These are phyloP conservation scores for Muscidifurax raptorellus DNA, from an alignment of 1,140 invertebrate genomes.

Conservation along the genomic window DNA sequence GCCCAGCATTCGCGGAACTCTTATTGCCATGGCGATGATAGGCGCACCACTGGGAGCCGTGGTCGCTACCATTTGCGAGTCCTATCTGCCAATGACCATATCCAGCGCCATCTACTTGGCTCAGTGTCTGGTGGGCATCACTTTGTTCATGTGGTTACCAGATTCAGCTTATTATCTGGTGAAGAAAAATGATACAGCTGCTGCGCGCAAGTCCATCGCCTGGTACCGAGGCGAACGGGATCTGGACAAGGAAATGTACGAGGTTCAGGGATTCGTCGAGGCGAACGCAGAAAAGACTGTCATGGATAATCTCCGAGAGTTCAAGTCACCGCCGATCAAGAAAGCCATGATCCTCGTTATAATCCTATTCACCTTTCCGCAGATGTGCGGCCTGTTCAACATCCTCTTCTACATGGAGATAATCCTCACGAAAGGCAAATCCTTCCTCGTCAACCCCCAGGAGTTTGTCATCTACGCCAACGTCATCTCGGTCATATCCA, in stretches of 20 bases:
- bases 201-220: slow-evolving; percentile 78
- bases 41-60: slow-evolving; percentile 77
- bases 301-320: slow-evolving; percentile 75
- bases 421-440: slow-evolving; percentile 80
- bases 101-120: slow-evolving; percentile 75
- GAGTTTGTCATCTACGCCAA: slow-evolving; percentile 81
- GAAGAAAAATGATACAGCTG: slow-evolving; percentile 74
- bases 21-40: slow-evolving; percentile 79
- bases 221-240: slow-evolving; percentile 75
- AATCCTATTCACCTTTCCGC: slow-evolving; percentile 82
- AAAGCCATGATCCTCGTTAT: slow-evolving; percentile 80
- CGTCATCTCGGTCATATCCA: slow-evolving; percentile 79
- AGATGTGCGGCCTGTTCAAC: slow-evolving; percentile 83
- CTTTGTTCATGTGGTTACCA: slow-evolving; percentile 81
- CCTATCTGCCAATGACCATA: slow-evolving; percentile 76
- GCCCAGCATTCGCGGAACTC: slow-evolving; percentile 79
- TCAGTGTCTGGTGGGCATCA: slow-evolving; percentile 76
- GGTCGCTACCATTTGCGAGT: slow-evolving; percentile 79
- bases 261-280: slow-evolving; percentile 77
- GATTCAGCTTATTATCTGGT: slow-evolving; percentile 85
- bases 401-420: slow-evolving; percentile 83
- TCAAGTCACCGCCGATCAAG: slow-evolving; percentile 76
- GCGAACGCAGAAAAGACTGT: slow-evolving; percentile 71
- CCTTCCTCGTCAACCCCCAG: slow-evolving; percentile 69
- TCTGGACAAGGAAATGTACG: slow-evolving; percentile 77